These are phyloP conservation scores for Aphodius sticticus DNA, from an alignment of 2,888 invertebrate genomes.

Conservation along the genomic window DNA sequence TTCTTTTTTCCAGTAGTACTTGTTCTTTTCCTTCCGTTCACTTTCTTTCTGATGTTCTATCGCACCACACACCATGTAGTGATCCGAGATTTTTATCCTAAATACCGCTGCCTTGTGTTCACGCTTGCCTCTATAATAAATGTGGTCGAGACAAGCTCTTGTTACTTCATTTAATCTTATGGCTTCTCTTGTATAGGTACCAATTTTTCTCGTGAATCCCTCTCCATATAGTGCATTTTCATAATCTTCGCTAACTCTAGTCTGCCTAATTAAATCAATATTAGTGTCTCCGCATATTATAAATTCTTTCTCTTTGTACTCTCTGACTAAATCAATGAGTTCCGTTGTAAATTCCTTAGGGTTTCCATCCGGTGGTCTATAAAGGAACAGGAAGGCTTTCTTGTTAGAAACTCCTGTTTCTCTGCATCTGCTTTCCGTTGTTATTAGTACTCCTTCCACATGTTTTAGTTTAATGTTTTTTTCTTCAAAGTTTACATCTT, in stretches of 20 bases:
- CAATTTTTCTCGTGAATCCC: not conserved
- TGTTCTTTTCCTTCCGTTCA: not conserved
- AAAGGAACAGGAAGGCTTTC: not conserved
- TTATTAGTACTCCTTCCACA: not conserved
- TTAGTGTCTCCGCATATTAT: constrained; percentile 10
- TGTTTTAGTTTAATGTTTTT: not conserved
- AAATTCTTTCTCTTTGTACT: not conserved
- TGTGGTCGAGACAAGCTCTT: not conserved
- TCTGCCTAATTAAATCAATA: constrained; percentile 5
- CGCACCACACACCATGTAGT: not conserved
- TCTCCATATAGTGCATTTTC: not conserved
- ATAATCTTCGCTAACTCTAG: not conserved
- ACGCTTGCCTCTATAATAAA: not conserved
- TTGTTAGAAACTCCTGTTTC: not conserved
- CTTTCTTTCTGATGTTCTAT: not conserved
- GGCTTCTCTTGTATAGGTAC: not conserved
- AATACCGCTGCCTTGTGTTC: not conserved
- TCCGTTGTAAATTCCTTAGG: not conserved
- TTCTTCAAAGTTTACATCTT: not conserved
- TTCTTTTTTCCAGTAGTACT: not conserved
- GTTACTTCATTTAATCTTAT: not conserved
- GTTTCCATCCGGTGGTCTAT: not conserved
- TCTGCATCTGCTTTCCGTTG: not conserved
- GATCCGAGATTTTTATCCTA: constrained; percentile 4
- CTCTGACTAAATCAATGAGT: not conserved